phyloP scores from a whole-genome alignment of 2,888 invertebrate species.

The Sabellastarte sp. region DNA sequence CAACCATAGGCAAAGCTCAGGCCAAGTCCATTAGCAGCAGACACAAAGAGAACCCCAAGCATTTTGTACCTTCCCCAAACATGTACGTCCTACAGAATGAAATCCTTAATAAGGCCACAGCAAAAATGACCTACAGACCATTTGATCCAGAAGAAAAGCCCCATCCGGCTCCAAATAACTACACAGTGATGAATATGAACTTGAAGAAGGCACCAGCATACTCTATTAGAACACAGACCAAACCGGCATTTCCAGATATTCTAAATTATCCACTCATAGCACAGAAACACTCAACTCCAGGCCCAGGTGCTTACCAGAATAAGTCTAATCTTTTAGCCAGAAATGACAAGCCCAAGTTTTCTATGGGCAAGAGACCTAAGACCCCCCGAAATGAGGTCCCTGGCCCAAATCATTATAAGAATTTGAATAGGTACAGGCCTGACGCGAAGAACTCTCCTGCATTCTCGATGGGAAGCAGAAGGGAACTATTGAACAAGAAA shows the following conservation, averaged over 20 bases:
- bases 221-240: conserved; percentile 8
- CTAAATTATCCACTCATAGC: conserved; percentile 9
- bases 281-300: neutral
- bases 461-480: neutral
- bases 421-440: neutral
- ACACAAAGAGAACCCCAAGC: neutral
- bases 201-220: conserved; percentile 9
- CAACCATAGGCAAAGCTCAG: conserved; percentile 38
- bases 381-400: neutral
- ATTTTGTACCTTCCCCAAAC: conserved; percentile 15
- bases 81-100: conserved; percentile 18
- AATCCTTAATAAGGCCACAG: conserved; percentile 17
- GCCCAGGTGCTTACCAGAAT: neutral
- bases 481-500: neutral
- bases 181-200: conserved; percentile 8
- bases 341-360: neutral
- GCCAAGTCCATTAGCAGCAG: conserved; percentile 34
- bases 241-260: conserved; percentile 14
- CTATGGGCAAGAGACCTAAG: neutral
- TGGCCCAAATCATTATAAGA: neutral
- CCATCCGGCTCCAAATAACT: conserved; percentile 11
- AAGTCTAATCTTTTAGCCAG: neutral
- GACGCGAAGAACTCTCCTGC: neutral
- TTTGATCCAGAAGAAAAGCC: conserved; percentile 25
- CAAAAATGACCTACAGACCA: conserved; percentile 35